A percentile compares a stretch with the other conserved stretches of the same genome.
Evolutionary conservation across 2,797 vertebrate genomes (phyloP).

Genomic region (Enteromius unitaeniatus): DNA sequence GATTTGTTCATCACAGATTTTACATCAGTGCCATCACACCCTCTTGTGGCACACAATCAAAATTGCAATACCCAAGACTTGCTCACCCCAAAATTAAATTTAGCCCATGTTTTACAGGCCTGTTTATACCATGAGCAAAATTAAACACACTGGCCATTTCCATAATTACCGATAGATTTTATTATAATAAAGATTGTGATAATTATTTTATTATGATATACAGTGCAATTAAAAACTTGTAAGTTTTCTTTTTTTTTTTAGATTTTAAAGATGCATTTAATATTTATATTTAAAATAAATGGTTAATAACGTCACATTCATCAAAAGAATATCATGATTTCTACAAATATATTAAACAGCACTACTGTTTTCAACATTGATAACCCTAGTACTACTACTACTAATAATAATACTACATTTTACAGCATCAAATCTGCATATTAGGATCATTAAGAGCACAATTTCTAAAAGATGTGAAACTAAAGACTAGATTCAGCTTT

Average conservation of each 20-base stretch:
- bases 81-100: too few relatives aligned
- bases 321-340: neutral
- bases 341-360: neutral
- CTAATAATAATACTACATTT: neutral
- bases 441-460: neutral
- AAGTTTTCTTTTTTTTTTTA: neutral
- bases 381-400: neutral
- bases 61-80: neutral
- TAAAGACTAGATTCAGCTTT: neutral
- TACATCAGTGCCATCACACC: neutral
- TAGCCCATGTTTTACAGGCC: too few relatives aligned
- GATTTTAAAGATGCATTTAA: neutral
- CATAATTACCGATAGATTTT: neutral
- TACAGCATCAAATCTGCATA: neutral
- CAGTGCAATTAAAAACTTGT: neutral
- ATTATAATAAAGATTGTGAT: too few relatives aligned
- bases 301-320: neutral
- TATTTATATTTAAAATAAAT: neutral
- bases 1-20: neutral
- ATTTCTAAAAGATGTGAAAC: neutral
- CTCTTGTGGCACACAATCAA: conserved; percentile 23
- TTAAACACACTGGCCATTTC: neutral
- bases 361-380: neutral
- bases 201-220: neutral
- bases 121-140: neutral